phyloP scores from a whole-genome alignment of 2,113 vertebrate genomes.

The Hippoglossus stenolepis region DNA sequence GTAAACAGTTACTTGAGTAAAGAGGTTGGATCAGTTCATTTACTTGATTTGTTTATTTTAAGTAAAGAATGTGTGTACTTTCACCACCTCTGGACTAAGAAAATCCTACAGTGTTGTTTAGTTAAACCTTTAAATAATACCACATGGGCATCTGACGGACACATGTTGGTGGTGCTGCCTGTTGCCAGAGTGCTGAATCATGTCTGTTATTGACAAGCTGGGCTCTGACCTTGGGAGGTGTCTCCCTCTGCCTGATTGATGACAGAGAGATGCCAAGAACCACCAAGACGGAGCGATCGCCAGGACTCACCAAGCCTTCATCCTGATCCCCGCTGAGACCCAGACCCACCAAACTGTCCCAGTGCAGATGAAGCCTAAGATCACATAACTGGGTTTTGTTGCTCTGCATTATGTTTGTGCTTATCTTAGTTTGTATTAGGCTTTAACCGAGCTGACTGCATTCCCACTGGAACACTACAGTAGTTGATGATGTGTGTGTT shows the following conservation, averaged over 20 bases:
- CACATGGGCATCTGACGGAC: slow-evolving; percentile 25
- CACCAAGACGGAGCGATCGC: slow-evolving; percentile 52
- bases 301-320: slow-evolving; percentile 21
- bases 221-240: slow-evolving; percentile 62
- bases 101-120: too few relatives aligned
- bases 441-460: not conserved
- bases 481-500: not conserved
- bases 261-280: slow-evolving; percentile 49
- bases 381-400: not conserved
- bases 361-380: not conserved
- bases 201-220: slow-evolving; percentile 37
- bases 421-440: not conserved
- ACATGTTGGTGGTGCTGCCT: slow-evolving; percentile 7
- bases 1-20: too few relatives aligned
- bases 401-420: not conserved
- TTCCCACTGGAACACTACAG: not conserved
- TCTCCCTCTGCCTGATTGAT: slow-evolving; percentile 53
- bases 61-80: too few relatives aligned
- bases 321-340: slow-evolving; percentile 1
- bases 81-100: too few relatives aligned
- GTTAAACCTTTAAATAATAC: not conserved
- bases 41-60: too few relatives aligned
- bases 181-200: not conserved
- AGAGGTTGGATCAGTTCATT: too few relatives aligned
- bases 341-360: not conserved